Conservation (phyloP, 1,140 invertebrate species). For the Cotesia glomerata region DNA sequence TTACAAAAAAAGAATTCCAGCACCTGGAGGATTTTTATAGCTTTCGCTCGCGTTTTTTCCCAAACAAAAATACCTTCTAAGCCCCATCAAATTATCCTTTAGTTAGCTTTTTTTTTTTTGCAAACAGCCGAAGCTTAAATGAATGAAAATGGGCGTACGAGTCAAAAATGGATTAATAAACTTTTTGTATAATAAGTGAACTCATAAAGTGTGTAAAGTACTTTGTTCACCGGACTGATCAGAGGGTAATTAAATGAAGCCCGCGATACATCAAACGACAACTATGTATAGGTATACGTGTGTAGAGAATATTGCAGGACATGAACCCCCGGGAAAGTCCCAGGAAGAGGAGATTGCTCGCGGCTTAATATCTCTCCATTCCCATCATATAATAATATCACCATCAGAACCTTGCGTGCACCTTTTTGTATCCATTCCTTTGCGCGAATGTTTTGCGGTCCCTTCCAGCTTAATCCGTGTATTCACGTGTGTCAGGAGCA, state of each 20-base stretch:
- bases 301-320: background rate
- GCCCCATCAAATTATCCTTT: background rate
- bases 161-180: conserved; percentile 1
- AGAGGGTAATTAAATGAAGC: conserved; percentile 37
- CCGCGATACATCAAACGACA: conserved; percentile 36
- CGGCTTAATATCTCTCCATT: background rate
- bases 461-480: conserved; percentile 18
- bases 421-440: conserved; percentile 13
- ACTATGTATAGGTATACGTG: background rate
- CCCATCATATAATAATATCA: too few species aligned
- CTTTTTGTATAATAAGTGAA: background rate
- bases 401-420: background rate
- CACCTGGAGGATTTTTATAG: too few species aligned
- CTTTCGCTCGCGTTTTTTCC: too few species aligned
- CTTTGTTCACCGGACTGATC: conserved; percentile 11
- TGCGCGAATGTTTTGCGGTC: background rate
- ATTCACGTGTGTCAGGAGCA: background rate
- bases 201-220: background rate
- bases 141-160: background rate
- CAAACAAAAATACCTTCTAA: too few species aligned
- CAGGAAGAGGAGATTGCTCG: conserved; percentile 8
- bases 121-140: background rate
- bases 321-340: background rate
- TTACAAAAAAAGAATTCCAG: too few species aligned
- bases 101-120: background rate